Evolutionary conservation across 2,888 invertebrate species (phyloP).

Genomic region (Netelia fuscicornis): DNA sequence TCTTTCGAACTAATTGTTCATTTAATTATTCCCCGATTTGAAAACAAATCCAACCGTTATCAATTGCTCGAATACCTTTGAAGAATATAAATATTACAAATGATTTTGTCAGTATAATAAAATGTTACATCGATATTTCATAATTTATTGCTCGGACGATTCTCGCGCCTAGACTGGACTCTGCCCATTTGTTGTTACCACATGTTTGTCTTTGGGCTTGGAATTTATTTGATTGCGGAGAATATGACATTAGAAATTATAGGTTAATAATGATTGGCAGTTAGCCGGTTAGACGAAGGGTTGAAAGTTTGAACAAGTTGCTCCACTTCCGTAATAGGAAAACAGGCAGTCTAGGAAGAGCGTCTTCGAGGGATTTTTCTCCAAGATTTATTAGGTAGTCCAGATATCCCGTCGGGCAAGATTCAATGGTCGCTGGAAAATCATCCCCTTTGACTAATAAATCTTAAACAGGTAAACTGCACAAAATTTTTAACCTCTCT

Average conservation of each 20-base stretch:
- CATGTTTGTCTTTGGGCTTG: not conserved
- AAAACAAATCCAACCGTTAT: too few relatives aligned
- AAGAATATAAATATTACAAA: too few relatives aligned
- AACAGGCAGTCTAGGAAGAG: conserved; percentile 67
- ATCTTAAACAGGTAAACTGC: not conserved
- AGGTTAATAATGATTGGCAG: not conserved
- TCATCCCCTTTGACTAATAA: too few relatives aligned
- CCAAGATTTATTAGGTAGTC: conserved; percentile 8
- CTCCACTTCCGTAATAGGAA: conserved; percentile 77
- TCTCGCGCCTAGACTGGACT: not conserved
- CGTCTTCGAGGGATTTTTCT: not conserved
- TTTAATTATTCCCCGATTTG: too few relatives aligned
- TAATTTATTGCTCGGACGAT: too few relatives aligned
- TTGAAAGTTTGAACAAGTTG: conserved; percentile 70
- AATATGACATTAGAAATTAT: not conserved
- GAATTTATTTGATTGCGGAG: not conserved
- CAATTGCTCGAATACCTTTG: too few relatives aligned
- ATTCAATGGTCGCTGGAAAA: not conserved
- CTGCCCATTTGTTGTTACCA: not conserved
- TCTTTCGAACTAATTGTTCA: too few relatives aligned
- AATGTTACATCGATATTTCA: too few relatives aligned
- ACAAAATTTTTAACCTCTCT: conserved; percentile 43
- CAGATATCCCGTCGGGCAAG: not conserved
- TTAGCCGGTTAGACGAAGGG: conserved; percentile 40
- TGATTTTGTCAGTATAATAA: too few relatives aligned